phyloP scores from a whole-genome alignment of 2,797 vertebrate genomes.

The Pipistrellus pygmaeus region DNA sequence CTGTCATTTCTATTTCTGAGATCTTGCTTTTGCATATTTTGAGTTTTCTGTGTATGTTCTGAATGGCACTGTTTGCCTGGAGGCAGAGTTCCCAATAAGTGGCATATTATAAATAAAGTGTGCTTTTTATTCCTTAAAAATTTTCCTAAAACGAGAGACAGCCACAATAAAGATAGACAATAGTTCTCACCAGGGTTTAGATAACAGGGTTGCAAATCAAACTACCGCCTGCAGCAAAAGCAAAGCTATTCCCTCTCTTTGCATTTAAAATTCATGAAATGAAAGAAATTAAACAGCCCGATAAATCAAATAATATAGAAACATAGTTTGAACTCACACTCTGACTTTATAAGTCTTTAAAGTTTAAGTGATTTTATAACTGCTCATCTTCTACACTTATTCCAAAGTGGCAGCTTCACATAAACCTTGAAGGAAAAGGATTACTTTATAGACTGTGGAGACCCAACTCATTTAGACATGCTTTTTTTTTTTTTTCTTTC shows the following conservation, averaged over 20 bases:
- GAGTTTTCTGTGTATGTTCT: not conserved
- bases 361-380: conserved; percentile 57
- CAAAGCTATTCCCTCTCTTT: conserved; percentile 41
- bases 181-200: conserved; percentile 11
- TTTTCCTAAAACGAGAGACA: not conserved
- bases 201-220: conserved; percentile 58
- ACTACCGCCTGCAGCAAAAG: conserved; percentile 66
- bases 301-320: conserved; percentile 74
- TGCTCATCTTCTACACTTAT: not conserved
- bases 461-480: not conserved
- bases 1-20: not conserved
- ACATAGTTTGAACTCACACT: conserved; percentile 9
- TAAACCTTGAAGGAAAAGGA: conserved; percentile 20
- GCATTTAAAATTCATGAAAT: conserved; percentile 72
- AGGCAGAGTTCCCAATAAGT: not conserved
- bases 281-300: conserved; percentile 71
- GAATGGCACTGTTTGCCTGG: not conserved
- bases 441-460: not conserved
- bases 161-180: not conserved
- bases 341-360: conserved; percentile 54
- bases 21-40: not conserved
- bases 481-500: not conserved
- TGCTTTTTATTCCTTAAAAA: not conserved
- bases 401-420: not conserved
- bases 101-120: not conserved